Conservation (phyloP, 2,888 invertebrate species). For the Phortica okadai region DNA sequence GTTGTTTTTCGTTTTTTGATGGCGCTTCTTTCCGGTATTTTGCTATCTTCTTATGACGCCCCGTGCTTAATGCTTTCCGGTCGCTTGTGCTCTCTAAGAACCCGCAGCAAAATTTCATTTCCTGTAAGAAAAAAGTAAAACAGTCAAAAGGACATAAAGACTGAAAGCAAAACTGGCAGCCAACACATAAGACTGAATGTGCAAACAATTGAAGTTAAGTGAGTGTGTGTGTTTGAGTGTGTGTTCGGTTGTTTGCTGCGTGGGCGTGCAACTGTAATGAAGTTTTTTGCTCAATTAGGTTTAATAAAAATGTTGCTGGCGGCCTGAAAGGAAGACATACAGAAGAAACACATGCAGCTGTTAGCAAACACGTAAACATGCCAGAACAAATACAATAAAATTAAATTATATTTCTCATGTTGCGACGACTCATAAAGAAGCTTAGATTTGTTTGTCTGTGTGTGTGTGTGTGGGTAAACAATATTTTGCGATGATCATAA, state of each 20-base stretch:
- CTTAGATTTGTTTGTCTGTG: too few relatives aligned
- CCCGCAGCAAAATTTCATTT: constrained; percentile 54
- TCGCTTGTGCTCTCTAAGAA: constrained; percentile 46
- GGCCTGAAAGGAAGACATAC: constrained; percentile 42
- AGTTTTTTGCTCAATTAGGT: constrained; percentile 71
- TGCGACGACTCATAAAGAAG: too few relatives aligned
- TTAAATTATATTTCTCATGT: not conserved
- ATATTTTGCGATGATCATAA: not conserved
- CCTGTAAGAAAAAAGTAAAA: constrained; percentile 45
- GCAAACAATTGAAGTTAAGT: constrained; percentile 33
- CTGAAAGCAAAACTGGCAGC: not conserved
- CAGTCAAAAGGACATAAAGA: constrained; percentile 13
- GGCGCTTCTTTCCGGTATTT: not conserved
- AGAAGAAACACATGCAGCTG: not conserved
- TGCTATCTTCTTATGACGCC: not conserved
- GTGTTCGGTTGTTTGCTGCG: not conserved
- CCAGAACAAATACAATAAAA: constrained; percentile 2
- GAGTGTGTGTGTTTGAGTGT: not conserved
- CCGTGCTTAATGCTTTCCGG: constrained; percentile 11
- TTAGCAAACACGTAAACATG: constrained; percentile 2
- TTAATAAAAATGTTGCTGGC: constrained; percentile 64
- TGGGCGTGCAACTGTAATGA: constrained; percentile 54
- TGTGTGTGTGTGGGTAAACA: too few relatives aligned
- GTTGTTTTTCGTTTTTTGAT: not conserved
- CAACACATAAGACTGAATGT: constrained; percentile 25